These are phyloP conservation scores for Eristalis arbustorum DNA, from an alignment of 2,888 invertebrate genomes.

Conservation along the genomic window DNA sequence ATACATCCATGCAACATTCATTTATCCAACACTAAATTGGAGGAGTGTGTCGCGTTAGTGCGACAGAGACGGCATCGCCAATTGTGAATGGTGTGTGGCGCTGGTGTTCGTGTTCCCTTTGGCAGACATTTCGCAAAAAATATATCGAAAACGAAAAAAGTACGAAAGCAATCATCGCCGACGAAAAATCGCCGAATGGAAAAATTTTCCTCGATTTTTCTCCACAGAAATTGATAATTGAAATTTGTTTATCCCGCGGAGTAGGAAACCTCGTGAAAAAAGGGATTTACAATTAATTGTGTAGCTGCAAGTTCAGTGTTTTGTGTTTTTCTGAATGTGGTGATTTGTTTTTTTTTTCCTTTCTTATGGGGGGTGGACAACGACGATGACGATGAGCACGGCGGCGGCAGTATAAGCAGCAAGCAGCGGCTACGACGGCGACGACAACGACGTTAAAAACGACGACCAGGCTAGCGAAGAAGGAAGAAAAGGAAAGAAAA, in stretches of 20 bases:
- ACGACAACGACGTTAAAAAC: conserved; percentile 1
- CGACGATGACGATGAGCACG: conserved; percentile 19
- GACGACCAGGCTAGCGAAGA: conserved; percentile 23
- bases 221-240: conserved; percentile 53
- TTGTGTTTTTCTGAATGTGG: conserved; percentile 45
- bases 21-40: neutral
- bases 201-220: conserved; percentile 43
- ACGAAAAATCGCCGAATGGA: conserved; percentile 58
- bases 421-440: conserved; percentile 7
- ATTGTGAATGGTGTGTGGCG: conserved; percentile 46
- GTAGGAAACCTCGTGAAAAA: conserved; percentile 30
- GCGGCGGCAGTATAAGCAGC: neutral
- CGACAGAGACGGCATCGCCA: conserved; percentile 38
- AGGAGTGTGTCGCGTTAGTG: conserved; percentile 30
- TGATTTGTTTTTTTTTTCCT: conserved; percentile 41
- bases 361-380: conserved; percentile 64
- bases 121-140: conserved; percentile 70
- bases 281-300: conserved; percentile 44
- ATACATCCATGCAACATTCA: neutral
- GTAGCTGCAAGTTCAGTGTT: conserved; percentile 44
- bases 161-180: conserved; percentile 23
- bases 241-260: conserved; percentile 48
- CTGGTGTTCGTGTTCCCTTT: conserved; percentile 68
- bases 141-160: conserved; percentile 49
- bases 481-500: conserved; percentile 60